phyloP scores from a whole-genome alignment of 2,113 vertebrate species.

The Platichthys stellatus region DNA sequence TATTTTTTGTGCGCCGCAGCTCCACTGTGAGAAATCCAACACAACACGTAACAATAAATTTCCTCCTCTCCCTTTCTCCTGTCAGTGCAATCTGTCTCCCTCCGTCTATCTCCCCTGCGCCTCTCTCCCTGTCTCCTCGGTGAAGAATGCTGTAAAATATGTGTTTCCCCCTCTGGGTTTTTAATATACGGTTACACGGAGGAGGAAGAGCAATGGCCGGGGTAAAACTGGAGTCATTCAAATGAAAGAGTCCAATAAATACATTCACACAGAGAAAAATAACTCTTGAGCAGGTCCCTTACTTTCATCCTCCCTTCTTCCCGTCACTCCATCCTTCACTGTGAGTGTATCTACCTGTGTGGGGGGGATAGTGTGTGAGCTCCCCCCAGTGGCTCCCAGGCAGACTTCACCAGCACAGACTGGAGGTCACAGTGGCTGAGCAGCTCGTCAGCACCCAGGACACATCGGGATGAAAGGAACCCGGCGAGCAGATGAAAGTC shows the following conservation, averaged over 20 bases:
- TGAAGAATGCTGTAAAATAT: constrained; percentile 51
- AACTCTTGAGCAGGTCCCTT: constrained; percentile 47
- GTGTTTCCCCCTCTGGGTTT: constrained; percentile 32
- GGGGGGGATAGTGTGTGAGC: constrained; percentile 46
- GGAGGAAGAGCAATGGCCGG: constrained; percentile 45
- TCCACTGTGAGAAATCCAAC: constrained; percentile 31
- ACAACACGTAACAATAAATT: constrained; percentile 40
- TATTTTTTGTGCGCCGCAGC: constrained; percentile 12
- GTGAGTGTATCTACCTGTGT: constrained; percentile 13
- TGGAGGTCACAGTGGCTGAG: neutral
- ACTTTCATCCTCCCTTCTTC: constrained; percentile 32
- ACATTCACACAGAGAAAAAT: constrained; percentile 41
- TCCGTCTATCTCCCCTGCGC: constrained; percentile 27
- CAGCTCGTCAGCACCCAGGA: neutral
- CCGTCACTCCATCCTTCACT: constrained; percentile 26
- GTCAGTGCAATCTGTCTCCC: constrained; percentile 54
- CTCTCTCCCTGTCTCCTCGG: constrained; percentile 27
- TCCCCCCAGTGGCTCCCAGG: constrained; percentile 64
- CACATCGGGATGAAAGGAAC: constrained; percentile 16
- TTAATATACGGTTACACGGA: constrained; percentile 41
- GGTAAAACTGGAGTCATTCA: constrained; percentile 56
- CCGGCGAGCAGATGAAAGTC: constrained; percentile 49
- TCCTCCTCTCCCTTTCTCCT: constrained; percentile 25
- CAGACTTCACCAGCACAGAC: constrained; percentile 34
- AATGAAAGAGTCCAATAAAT: constrained; percentile 66